Evolutionary conservation across 1,140 invertebrate genomes (phyloP), one percentile per base, ranked within the genome.

Genomic region (Idris sp.): DNA sequence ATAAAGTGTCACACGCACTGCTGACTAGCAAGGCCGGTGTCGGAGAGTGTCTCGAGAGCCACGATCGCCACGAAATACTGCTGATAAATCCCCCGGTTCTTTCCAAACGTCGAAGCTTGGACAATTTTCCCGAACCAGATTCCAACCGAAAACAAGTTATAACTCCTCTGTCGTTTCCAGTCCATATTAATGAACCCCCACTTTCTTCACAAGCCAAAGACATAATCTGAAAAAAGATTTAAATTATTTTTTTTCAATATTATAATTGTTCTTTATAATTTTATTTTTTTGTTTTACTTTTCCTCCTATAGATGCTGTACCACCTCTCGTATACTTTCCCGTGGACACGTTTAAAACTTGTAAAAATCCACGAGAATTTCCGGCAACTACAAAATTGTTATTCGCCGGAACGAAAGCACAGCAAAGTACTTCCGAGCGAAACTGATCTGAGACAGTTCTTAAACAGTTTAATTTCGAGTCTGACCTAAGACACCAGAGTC

Each of bases 271-370:
- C n/a, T n/a, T n/a, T n/a, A n/a, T n/a, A n/a, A n/a, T n/a, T n/a
- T n/a, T n/a, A n/a, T n/a, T n/a, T n/a, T n/a, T n/a, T n/a, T n/a
- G n/a, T n/a, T 15, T 53, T 35, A 96, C 92, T 81, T 90, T 90
- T 22, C 94, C 95, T 13, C 92, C 92, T 8, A 95, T 88, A 81
- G 93, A 93, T 72, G 91, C 91, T 58, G 89, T 92, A 10, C 93
- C 93, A 67, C 92, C 92, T 88, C 89, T 89, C 1, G 91, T 90
- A 82, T 93, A 94, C 75, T 95, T 94, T 67, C 95, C 95, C 14
- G 95, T 96, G 0, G 95, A 97, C 2, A 96, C 90, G 85, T 97
- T 97, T 26, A 96, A 87, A 22, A 96, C 91, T 82, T 93, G 91
- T 2, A 97, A 89, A 81, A 93, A 88, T 22, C 94, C 93, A 80